Evolutionary conservation across 2,888 invertebrate genomes (phyloP), one percentile per base, ranked within the genome.

Genomic region (Sinohyriopsis cumingii): DNA sequence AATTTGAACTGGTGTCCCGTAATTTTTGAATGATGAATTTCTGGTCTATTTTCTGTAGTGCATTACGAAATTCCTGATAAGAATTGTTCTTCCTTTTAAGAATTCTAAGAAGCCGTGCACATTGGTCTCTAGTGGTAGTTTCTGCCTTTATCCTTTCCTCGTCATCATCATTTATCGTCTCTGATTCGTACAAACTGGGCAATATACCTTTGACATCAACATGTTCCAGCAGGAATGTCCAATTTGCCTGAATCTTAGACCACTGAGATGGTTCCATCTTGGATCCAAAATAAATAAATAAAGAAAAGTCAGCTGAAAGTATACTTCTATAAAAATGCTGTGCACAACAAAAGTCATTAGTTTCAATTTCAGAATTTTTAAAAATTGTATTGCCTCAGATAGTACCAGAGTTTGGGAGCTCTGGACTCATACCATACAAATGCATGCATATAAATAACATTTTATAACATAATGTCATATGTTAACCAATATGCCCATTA

Each of bases 81-180:
- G 45, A 20, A 5, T 63, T 63, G 18, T 9, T 22, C 28, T 63
- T 63, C 5, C 54, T 63, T n/a, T 12, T 53, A 12, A 63, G n/a
- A 54, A 53, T 63, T 53, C 25, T 63, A 5, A 63, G 63, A 1
- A 63, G n/a, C 6, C 19, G 53, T 3, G 53, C n/a, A 18, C 53
- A 22, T 53, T 20, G 53, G 55, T 63, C 63, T 15, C 24, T 55
- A 18, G 12, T 53, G 6, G 53, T 53, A 63, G 7, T 24, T 53
- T 53, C 63, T 18, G n/a, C 63, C 53, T 7, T 18, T 53, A 63
- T 63, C n/a, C 63, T 63, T 53, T 63, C 63, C n/a, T 63, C 24
- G 0, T 63, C 63, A 55, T 53, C 54, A 2, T 6, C 20, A 12
- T 12, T 63, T n/a, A 63, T 53, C 22, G 55, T 55, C 22, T 12